Base-by-base conservation (phyloP, 2,113 vertebrate genomes). In the Hydropotes inermis region DNA sequence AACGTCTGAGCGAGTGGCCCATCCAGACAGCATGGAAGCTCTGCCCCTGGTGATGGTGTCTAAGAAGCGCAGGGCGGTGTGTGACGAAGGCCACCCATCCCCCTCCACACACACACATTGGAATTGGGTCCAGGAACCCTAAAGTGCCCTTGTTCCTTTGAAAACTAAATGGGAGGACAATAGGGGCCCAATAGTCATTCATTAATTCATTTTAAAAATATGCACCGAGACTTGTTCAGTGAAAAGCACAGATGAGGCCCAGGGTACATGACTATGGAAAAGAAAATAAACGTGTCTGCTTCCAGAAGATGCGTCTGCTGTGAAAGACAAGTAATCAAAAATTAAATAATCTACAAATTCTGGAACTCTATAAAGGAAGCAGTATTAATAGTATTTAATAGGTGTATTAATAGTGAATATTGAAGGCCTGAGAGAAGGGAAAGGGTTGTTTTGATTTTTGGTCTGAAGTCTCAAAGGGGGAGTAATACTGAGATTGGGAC, bases 1-100 rank as follows among this genome's bases (percentile, higher is more conserved):
- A 57, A 19, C 1, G 1, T 12, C 9, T n/a, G 14, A 30, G 39
- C 36, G 28, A 57, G 23, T 58, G 21, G 3, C 5, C 0, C 11
- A 13, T 33, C 6, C 30, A 5, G 76, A 58, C 43, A 15, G 16
- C 15, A 21, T 19, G 61, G 61, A 13, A 1, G 10, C 10, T 11
- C 36, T 25, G 7, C 1, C 1, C 23, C 25, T 1, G 0, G 6
- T 21, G 23, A 23, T n/a, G 33, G 19, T 54, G 28, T 64, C 74
- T 2, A 0, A 64, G 57, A n/a, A 54, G 50, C 19, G 0, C 13
- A 27, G 54, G 21, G 17, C 45, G n/a, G 8, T 55, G 0, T 61
- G 3, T 45, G 36, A 52, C 28, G 21, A 67, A 43, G 14, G 0
- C 19, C 36, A 39, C 1, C 6, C 45, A 1, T 14, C 33, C 2